Percentiles rank a stretch among this genome's conserved stretches.
These are phyloP conservation scores for Masticophis lateralis DNA, from an alignment of 2,797 vertebrate genomes.

Conservation along the genomic window DNA sequence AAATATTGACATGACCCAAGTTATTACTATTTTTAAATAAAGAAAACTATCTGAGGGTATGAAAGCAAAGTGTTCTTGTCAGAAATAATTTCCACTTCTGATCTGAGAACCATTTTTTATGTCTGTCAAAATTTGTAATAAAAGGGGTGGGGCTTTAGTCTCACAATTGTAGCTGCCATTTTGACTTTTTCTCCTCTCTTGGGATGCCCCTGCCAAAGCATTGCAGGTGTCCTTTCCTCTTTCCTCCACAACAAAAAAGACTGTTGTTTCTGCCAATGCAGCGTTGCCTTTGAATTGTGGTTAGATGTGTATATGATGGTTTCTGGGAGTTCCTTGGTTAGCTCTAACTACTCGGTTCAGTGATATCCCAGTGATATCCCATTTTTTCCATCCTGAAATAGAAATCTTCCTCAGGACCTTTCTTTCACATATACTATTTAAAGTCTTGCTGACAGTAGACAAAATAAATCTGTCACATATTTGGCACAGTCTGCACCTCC, in stretches of 20 bases:
- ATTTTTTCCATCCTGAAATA: not conserved
- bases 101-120: not conserved
- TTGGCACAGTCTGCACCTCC: slow-evolving; percentile 22
- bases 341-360: not conserved
- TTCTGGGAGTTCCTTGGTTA: not conserved
- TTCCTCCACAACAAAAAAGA: not conserved
- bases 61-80: not conserved
- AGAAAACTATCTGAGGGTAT: not conserved
- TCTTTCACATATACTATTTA: fast-evolving
- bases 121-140: not conserved
- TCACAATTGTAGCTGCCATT: not conserved
- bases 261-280: not conserved
- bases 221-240: not conserved
- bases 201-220: not conserved
- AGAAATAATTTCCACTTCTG: not conserved
- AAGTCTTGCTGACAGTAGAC: slow-evolving; percentile 17
- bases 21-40: not conserved
- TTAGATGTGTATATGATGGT: not conserved
- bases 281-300: not conserved
- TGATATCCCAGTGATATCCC: not conserved
- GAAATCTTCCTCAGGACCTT: not conserved
- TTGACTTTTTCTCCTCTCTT: not conserved
- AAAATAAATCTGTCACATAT: fast-evolving
- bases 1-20: not conserved
- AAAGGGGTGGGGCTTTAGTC: not conserved